These are phyloP conservation scores for Melanargia galathea DNA, from an alignment of 2,888 invertebrate species.

Conservation along the genomic window DNA sequence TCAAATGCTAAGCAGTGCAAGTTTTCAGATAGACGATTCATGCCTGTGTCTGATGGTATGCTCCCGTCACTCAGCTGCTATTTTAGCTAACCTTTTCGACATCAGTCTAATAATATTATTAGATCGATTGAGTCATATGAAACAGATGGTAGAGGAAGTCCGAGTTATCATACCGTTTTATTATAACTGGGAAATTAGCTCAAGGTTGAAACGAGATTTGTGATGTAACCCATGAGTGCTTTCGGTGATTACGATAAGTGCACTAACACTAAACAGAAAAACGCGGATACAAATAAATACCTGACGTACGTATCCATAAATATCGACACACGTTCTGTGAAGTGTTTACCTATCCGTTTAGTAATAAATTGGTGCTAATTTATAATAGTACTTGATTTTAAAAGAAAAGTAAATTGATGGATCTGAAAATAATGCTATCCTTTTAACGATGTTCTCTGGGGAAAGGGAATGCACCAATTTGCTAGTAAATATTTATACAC, in stretches of 20 bases:
- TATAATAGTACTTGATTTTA: too few species aligned
- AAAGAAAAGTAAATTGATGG: too few species aligned
- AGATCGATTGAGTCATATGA: slow-evolving; percentile 54
- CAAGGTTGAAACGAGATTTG: slow-evolving; percentile 54
- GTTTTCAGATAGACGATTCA: background rate
- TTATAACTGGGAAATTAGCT: slow-evolving; percentile 59
- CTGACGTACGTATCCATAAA: too few species aligned
- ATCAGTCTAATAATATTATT: slow-evolving; percentile 20
- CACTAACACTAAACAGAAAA: slow-evolving; percentile 7
- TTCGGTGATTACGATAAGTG: slow-evolving; percentile 16
- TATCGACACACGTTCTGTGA: too few species aligned
- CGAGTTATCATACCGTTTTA: slow-evolving; percentile 66
- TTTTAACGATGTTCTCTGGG: too few species aligned
- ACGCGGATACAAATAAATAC: background rate
- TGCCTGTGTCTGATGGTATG: slow-evolving; percentile 13
- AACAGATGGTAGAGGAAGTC: slow-evolving; percentile 56
- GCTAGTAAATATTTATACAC: too few species aligned
- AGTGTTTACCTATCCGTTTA: too few species aligned
- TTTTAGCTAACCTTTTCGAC: slow-evolving; percentile 24
- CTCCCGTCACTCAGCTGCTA: slow-evolving; percentile 9
- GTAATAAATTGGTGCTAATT: too few species aligned
- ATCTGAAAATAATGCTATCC: too few species aligned
- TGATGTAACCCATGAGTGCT: slow-evolving; percentile 17
- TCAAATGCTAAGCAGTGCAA: too few species aligned
- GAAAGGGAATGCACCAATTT: too few species aligned